phyloP scores from a whole-genome alignment of 2,113 vertebrate genomes.

The Prietella phreatophila region DNA sequence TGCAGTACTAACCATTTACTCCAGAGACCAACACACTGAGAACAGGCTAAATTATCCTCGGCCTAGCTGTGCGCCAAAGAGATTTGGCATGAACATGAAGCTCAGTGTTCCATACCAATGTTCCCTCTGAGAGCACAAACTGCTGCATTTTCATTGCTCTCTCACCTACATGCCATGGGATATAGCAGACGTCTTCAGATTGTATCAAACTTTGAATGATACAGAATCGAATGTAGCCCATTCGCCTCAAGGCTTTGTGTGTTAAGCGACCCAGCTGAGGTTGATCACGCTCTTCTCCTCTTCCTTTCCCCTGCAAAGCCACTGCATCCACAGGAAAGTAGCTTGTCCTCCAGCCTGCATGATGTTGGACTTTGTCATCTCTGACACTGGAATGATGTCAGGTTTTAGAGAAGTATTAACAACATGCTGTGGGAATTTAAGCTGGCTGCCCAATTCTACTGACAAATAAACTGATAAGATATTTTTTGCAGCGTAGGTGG shows the following conservation, averaged over 20 bases:
- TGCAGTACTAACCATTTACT: constrained; percentile 11
- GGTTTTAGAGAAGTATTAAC: background rate
- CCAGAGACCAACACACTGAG: constrained; percentile 12
- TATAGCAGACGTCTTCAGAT: background rate
- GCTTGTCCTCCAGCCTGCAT: background rate
- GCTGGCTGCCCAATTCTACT: background rate
- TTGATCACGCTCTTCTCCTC: background rate
- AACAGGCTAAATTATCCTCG: constrained; percentile 27
- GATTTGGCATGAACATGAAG: background rate
- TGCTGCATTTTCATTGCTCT: constrained; percentile 1
- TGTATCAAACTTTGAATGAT: background rate
- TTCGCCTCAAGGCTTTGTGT: background rate
- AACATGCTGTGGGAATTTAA: background rate
- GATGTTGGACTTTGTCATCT: background rate
- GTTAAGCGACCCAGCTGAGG: background rate
- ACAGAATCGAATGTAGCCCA: background rate
- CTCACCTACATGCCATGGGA: background rate
- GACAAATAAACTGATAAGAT: no score
- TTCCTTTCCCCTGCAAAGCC: background rate
- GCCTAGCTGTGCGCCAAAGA: background rate
- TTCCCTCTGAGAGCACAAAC: background rate
- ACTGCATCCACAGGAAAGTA: background rate
- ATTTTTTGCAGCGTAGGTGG: no score
- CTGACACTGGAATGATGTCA: background rate
- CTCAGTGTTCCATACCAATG: background rate